phyloP scores from a whole-genome alignment of 2,113 vertebrate species.

The Sula dactylatra region DNA sequence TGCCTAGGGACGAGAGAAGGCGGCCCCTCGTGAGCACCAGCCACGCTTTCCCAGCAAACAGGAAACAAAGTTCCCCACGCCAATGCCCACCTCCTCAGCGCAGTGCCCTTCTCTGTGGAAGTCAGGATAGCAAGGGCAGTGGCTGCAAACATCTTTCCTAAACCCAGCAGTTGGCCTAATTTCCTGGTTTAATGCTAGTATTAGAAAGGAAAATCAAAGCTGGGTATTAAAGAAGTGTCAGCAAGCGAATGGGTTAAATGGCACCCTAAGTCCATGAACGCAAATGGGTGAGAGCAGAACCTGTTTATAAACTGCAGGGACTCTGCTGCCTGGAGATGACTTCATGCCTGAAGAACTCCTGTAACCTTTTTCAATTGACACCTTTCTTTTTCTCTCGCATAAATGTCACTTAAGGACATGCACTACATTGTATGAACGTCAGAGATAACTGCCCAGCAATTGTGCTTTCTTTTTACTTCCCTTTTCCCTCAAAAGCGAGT shows the following conservation, averaged over 20 bases:
- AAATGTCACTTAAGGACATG: background rate
- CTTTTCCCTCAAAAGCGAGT: background rate
- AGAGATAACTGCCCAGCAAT: background rate
- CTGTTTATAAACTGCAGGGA: background rate
- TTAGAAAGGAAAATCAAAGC: background rate
- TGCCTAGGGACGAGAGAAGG: background rate
- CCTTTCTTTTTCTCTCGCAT: background rate
- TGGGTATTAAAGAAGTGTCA: background rate
- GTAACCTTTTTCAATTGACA: background rate
- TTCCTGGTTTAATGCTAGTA: background rate
- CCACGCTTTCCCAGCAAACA: background rate
- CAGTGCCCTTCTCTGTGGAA: background rate
- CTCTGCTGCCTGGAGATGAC: constrained; percentile 8
- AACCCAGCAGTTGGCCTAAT: background rate
- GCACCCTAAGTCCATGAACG: background rate
- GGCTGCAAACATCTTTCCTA: background rate
- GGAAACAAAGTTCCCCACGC: background rate
- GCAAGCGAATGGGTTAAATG: background rate
- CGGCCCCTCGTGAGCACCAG: fast-evolving
- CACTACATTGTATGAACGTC: background rate
- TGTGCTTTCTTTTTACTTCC: background rate
- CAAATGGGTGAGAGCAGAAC: background rate
- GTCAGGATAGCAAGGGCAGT: background rate
- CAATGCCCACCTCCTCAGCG: background rate
- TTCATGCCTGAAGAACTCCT: constrained; percentile 33